A percentile compares a stretch with the other conserved stretches of the same genome.
Evolutionary conservation across 2,113 vertebrate species (phyloP).

Genomic region (Forbesichthys papilliferus): DNA sequence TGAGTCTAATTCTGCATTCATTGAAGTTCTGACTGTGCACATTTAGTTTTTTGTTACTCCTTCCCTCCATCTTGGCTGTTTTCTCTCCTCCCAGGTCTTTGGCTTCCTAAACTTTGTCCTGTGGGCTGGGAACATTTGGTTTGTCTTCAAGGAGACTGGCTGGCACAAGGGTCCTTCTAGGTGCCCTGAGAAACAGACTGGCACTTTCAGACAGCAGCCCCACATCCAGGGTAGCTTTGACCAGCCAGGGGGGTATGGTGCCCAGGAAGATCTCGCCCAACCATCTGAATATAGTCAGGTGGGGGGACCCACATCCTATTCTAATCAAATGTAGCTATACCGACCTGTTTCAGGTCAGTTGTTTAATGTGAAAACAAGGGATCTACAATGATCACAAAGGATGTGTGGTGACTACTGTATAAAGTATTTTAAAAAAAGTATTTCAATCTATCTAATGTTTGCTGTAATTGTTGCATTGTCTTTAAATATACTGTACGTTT

Average conservation of each 20-base stretch:
- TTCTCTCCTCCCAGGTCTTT: constrained; percentile 80
- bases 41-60: background rate
- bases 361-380: constrained; percentile 10
- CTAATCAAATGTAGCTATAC: constrained; percentile 85
- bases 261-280: constrained; percentile 75
- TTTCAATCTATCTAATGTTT: constrained; percentile 65
- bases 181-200: constrained; percentile 85
- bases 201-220: constrained; percentile 82
- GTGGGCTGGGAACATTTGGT: constrained; percentile 99
- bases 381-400: background rate
- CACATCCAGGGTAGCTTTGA: constrained; percentile 86
- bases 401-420: background rate
- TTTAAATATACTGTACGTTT: constrained; percentile 36
- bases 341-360: constrained; percentile 3
- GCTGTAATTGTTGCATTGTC: constrained; percentile 66
- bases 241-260: constrained; percentile 81
- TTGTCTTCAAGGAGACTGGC: constrained; percentile 97
- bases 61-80: background rate
- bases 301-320: constrained; percentile 85
- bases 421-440: constrained; percentile 60
- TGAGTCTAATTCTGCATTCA: background rate
- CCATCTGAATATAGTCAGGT: constrained; percentile 85
- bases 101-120: constrained; percentile 98
- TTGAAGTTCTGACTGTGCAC: background rate
- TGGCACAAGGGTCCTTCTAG: constrained; percentile 90